These are phyloP conservation scores for Candoia aspera DNA, from an alignment of 2,113 vertebrate species.

Conservation along the genomic window DNA sequence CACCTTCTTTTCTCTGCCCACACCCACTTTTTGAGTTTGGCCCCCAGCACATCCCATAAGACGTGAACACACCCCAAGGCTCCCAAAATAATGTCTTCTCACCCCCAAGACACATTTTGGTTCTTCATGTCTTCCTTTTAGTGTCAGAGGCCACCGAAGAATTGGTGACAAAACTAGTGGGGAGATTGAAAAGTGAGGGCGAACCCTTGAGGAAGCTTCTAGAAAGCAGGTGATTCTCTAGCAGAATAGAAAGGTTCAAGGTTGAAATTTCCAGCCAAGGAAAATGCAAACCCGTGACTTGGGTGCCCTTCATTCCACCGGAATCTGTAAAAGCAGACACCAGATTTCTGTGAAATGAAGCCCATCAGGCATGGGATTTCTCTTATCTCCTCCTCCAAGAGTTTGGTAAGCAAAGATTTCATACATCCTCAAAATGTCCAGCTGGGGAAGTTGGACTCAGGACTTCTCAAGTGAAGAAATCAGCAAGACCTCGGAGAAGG, in stretches of 20 bases:
- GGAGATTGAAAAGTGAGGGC: background rate
- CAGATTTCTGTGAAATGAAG: constrained; percentile 71
- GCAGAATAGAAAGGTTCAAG: background rate
- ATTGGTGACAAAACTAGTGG: background rate
- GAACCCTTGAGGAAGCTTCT: background rate
- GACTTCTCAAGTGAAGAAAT: too few relatives aligned
- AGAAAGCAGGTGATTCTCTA: background rate
- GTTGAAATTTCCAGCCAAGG: background rate
- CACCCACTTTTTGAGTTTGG: too few relatives aligned
- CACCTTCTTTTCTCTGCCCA: too few relatives aligned
- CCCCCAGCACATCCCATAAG: too few relatives aligned
- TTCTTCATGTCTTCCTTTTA: too few relatives aligned
- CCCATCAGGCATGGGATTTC: constrained; percentile 42
- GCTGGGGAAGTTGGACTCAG: background rate
- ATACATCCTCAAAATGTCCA: background rate
- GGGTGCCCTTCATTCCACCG: constrained; percentile 70
- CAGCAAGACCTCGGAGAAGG: background rate
- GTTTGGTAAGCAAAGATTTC: background rate
- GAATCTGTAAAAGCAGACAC: constrained; percentile 49
- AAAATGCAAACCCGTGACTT: background rate
- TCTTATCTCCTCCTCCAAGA: rapidly evolving
- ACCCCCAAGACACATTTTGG: too few relatives aligned
- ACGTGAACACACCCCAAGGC: too few relatives aligned
- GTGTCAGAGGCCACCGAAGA: too few relatives aligned
- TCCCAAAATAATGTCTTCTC: too few relatives aligned